Base-by-base conservation (phyloP, 2,113 vertebrate species). In the Amphiprion percula region DNA sequence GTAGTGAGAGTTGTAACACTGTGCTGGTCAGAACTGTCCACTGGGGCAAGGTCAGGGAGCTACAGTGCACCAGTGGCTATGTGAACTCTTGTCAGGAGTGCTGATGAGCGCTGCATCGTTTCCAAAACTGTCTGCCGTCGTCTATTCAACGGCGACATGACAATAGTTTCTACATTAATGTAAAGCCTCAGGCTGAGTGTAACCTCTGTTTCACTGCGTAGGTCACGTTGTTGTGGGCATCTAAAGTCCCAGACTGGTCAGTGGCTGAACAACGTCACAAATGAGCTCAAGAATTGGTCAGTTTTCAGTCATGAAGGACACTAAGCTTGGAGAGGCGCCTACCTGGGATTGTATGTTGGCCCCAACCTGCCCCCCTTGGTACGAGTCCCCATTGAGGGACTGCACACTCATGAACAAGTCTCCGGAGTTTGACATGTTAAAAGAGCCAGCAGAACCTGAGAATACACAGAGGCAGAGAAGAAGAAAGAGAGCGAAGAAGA, bases 401-500 rank as follows among this genome's bases (percentile, higher is more conserved):
- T 99, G 98, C 96, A 99, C 97, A 96, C 96, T 99, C 98, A 99
- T 99, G 97, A 99, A 99, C 96, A 99, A 97, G 96, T 99, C 98
- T 96, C 97, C 98, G 95, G 98, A 99, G 96, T 99, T 99, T 97
- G 98, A 98, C 97, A 99, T 98, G 97, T 98, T 99, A 99, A 99
- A 99, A 98, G 98, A 98, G 95, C 96, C 98, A 95, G 98, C 98
- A 96, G 97, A 99, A 99, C 98, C 98, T 99, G 97, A 91, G 88
- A 93, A 91, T 70, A 87, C 72, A 89, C 92, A 96, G 95, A 97
- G 94, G 96, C 64, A 77, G 82, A 88, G 64, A 66, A 82, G 88
- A 74, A 86, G 67, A 66, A 54, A 82, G 63, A 80, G 59, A 77
- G 82, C 64, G 87, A 64, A 73, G 70, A 52, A 50, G 39, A 68